These are phyloP conservation scores for Tringa solitaria DNA, from an alignment of 2,113 vertebrate genomes.

Conservation along the genomic window DNA sequence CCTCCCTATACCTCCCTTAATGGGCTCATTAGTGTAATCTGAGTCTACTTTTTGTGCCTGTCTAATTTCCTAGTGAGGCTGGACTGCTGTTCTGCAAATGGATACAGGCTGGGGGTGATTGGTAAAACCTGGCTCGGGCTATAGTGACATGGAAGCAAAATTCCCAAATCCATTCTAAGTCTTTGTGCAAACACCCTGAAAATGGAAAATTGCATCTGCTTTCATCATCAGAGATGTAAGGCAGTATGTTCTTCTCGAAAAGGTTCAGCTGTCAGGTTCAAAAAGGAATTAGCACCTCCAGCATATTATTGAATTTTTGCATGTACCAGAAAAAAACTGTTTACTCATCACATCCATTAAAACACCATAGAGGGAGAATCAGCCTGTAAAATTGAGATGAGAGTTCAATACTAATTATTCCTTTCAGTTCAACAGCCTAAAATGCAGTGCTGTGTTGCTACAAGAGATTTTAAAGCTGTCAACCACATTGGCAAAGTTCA, in stretches of 20 bases:
- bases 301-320: neutral
- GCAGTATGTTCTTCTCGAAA: neutral
- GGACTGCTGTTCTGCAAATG: constrained; percentile 38
- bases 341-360: neutral
- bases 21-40: constrained; percentile 55
- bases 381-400: neutral
- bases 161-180: neutral
- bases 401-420: neutral
- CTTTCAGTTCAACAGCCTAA: neutral
- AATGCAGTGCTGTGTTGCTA: neutral
- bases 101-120: neutral
- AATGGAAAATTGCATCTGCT: neutral
- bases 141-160: neutral
- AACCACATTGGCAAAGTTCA: neutral
- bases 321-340: neutral
- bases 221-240: neutral
- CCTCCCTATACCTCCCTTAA: constrained; percentile 35
- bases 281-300: neutral
- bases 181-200: neutral
- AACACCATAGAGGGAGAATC: neutral
- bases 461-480: neutral
- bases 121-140: neutral
- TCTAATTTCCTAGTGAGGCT: constrained; percentile 46
- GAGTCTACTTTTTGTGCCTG: constrained; percentile 21
- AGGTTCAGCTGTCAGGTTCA: neutral